A percentile compares a stretch with the other conserved stretches of the same genome.
phyloP scores from a whole-genome alignment of 2,797 vertebrate genomes.

The Anguilla pacifica region DNA sequence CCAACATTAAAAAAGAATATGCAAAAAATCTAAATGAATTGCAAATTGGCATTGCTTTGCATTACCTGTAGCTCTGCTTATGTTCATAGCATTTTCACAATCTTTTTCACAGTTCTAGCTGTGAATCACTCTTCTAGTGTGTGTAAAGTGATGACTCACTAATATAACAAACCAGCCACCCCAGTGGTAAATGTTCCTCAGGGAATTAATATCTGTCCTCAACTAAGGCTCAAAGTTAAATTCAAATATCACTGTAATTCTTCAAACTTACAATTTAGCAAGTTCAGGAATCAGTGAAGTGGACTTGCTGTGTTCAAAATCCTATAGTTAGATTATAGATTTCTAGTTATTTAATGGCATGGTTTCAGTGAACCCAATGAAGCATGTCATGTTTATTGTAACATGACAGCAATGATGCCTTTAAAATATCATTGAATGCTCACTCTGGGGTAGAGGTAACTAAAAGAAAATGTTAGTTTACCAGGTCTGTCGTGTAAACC shows the following conservation, averaged over 20 bases:
- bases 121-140: background rate
- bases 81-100: background rate
- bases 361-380: too few relatives aligned
- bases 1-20: background rate
- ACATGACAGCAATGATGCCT: too few relatives aligned
- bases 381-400: too few relatives aligned
- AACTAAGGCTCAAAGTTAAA: constrained; percentile 43
- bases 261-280: background rate
- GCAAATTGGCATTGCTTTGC: constrained; percentile 4
- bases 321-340: too few relatives aligned
- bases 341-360: too few relatives aligned
- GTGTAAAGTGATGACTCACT: background rate
- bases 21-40: background rate
- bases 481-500: too few relatives aligned
- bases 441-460: too few relatives aligned
- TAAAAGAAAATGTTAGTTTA: too few relatives aligned
- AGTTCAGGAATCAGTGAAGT: background rate
- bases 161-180: background rate
- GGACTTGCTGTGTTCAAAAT: background rate
- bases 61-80: background rate
- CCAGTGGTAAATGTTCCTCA: background rate
- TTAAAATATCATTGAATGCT: too few relatives aligned
- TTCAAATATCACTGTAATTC: constrained; percentile 57
- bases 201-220: constrained; percentile 19
- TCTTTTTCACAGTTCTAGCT: background rate